These are phyloP conservation scores for Gulo gulo DNA, from an alignment of 2,113 vertebrate species.

Conservation along the genomic window DNA sequence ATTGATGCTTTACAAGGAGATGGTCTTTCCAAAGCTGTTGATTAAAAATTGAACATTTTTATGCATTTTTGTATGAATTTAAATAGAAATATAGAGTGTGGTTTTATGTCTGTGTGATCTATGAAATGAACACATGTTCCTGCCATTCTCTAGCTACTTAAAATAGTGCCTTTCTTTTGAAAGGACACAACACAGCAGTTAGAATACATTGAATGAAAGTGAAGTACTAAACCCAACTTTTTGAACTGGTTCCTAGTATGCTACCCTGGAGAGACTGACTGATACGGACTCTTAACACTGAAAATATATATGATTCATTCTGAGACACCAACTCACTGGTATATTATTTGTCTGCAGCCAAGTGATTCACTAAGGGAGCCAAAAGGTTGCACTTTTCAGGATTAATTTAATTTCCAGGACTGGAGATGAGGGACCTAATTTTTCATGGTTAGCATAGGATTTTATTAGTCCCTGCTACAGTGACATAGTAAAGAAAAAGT, in stretches of 20 bases:
- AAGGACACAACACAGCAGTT: neutral
- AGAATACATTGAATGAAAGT: slow-evolving; percentile 26
- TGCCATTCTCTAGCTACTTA: neutral
- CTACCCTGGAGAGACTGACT: neutral
- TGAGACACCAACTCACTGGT: neutral
- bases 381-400: slow-evolving; percentile 22
- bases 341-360: neutral
- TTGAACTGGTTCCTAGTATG: neutral
- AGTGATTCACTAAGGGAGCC: slow-evolving; percentile 12
- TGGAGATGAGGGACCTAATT: neutral
- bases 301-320: slow-evolving; percentile 30
- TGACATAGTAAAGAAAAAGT: neutral
- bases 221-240: slow-evolving; percentile 31
- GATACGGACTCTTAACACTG: neutral
- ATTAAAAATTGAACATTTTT: neutral
- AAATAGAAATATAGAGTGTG: neutral
- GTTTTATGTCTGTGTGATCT: neutral
- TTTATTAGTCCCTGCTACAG: neutral
- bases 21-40: neutral
- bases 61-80: neutral
- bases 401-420: neutral
- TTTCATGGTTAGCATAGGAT: neutral
- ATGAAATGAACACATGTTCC: neutral
- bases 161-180: neutral
- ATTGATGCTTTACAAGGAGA: neutral